Percentiles rank a stretch among this genome's conserved stretches.
Conservation (phyloP, 1,140 invertebrate genomes). For the Drosophila bipectinata region DNA sequence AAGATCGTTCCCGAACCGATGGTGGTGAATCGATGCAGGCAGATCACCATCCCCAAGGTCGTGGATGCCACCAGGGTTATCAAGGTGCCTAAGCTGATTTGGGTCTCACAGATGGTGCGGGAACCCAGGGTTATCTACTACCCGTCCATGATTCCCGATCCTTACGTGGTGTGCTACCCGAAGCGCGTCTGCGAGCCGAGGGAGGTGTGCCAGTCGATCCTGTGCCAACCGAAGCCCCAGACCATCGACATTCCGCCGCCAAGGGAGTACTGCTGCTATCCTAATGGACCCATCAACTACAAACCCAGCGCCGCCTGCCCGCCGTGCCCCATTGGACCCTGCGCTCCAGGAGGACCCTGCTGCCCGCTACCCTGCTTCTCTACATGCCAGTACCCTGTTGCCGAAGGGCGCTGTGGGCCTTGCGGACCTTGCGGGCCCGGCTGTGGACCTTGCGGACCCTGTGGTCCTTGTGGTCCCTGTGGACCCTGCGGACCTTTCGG, state of each 20-base stretch:
- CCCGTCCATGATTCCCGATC: slow-evolving; percentile 77
- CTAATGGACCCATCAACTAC: slow-evolving; percentile 76
- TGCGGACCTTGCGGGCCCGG: slow-evolving; percentile 75
- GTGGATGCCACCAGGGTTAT: slow-evolving; percentile 76
- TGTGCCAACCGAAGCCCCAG: slow-evolving; percentile 80
- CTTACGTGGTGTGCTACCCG: slow-evolving; percentile 79
- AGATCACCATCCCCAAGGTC: slow-evolving; percentile 76
- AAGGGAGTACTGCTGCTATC: slow-evolving; percentile 78
- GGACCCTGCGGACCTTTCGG: slow-evolving; percentile 44
- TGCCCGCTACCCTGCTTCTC: slow-evolving; percentile 70
- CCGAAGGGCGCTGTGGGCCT: slow-evolving; percentile 65
- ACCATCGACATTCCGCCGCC: slow-evolving; percentile 77
- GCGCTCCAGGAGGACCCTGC: slow-evolving; percentile 64
- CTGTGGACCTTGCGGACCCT: slow-evolving; percentile 53
- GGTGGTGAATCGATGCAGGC: slow-evolving; percentile 74
- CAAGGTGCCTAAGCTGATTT: slow-evolving; percentile 73
- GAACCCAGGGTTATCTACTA: slow-evolving; percentile 78
- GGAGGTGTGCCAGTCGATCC: slow-evolving; percentile 76
- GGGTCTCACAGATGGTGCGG: slow-evolving; percentile 79
- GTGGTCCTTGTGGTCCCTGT: slow-evolving; percentile 51
- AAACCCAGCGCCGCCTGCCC: slow-evolving; percentile 76
- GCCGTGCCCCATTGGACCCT: slow-evolving; percentile 72
- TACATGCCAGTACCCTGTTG: slow-evolving; percentile 68
- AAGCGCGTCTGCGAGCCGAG: slow-evolving; percentile 72
- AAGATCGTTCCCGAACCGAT: slow-evolving; percentile 76